Conservation (phyloP, 92 coral and sea anemone species). For the Siderastrea siderea region DNA sequence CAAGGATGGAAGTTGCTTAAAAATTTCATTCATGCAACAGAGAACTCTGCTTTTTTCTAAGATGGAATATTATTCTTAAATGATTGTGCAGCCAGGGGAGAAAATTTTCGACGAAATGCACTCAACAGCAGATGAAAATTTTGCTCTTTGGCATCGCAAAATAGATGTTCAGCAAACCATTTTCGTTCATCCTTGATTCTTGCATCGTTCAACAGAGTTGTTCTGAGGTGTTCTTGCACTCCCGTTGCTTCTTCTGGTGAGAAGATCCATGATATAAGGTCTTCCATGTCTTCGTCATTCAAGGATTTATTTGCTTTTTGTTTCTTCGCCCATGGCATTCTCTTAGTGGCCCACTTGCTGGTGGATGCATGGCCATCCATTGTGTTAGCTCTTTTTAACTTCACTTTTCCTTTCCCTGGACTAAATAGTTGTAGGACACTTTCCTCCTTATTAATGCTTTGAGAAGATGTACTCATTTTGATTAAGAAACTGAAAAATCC, state of each 20-base stretch:
- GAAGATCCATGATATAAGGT: not conserved
- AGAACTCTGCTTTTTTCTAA: slow-evolving; percentile 4
- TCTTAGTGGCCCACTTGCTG: not conserved
- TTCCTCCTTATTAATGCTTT: slow-evolving; percentile 14
- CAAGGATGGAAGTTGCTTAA: slow-evolving; percentile 16
- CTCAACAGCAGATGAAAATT: slow-evolving; percentile 2
- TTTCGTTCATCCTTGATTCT: slow-evolving; percentile 18
- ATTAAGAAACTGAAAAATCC: not conserved
- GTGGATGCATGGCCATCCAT: not conserved
- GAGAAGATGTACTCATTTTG: slow-evolving; percentile 10
- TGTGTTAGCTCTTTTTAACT: not conserved
- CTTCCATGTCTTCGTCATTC: slow-evolving; percentile 14
- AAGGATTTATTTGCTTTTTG: not conserved
- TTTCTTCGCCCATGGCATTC: not conserved
- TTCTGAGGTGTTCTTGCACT: not conserved
- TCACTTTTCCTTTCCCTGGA: not conserved
- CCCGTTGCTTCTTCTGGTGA: not conserved
- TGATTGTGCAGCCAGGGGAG: not conserved
- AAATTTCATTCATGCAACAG: slow-evolving; percentile 24
- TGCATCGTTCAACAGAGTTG: not conserved
- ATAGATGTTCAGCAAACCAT: slow-evolving; percentile 15
- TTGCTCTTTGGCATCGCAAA: not conserved
- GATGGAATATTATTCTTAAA: not conserved
- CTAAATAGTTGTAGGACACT: not conserved
- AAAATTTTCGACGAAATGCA: slow-evolving; percentile 22